Evolutionary conservation across 2,888 invertebrate species (phyloP), one percentile per base, ranked within the genome.

Genomic region (Deroplatys truncata): DNA sequence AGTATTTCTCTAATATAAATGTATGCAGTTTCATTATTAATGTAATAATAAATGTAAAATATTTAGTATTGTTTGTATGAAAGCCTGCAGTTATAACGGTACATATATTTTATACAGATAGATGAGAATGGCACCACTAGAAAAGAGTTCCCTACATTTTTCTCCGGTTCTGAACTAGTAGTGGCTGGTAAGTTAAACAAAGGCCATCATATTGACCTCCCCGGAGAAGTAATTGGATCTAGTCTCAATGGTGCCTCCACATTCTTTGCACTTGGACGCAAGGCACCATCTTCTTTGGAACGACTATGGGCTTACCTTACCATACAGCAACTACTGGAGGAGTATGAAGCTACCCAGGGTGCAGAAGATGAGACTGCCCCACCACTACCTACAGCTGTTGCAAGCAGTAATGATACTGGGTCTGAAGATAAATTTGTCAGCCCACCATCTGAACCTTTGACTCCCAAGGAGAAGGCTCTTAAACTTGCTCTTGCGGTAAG

Each of bases 241-340:
- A 29, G 87, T 28, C 85, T 90, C 13, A 56, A 87, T 28, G 84
- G 89, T 1, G 29, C 82, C 29, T 89, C 89, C 20, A 28, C 49
- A 35, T 88, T 88, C 82, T n/a, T 82, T 84, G 91, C 91, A 0
- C 92, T 92, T 3, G 90, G 91, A 49, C 92, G 91, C 85, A 92
- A 91, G 31, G 91, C 91, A 10, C 93, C 92, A 91, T 91, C 93
- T 89, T 94, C 94, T 13, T 92, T 95, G 89, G 95, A 95, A 92
- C 93, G 95, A 72, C 92, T 96, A 88, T 96, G 96, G 96, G 96
- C 96, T 2, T 96, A 96, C 92, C 93, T 96, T 91, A 96, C 95
- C 83, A 95, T 96, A 89, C 95, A 95, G 91, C 96, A 96, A 92
- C 93, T 96, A 89, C 92, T 96, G 85, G 95, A 96, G 29, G 49